Percentiles rank a stretch among this genome's conserved stretches.
phyloP scores from a whole-genome alignment of 2,888 invertebrate genomes.

The Blastobasis adustella region DNA sequence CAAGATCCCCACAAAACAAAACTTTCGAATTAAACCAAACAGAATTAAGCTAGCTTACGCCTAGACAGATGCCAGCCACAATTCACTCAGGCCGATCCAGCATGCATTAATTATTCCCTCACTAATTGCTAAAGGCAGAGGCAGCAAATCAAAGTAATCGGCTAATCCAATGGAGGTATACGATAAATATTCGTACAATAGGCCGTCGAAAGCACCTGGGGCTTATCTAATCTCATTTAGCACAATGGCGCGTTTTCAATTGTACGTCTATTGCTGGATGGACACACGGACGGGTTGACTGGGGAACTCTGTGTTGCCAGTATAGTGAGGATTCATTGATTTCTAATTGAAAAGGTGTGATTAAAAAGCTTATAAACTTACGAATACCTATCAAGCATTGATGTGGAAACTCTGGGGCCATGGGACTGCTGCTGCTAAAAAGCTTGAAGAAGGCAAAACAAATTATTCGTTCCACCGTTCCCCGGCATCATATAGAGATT shows the following conservation, averaged over 20 bases:
- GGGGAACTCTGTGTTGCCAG: background rate
- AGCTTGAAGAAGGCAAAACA: too few species aligned
- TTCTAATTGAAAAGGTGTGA: background rate
- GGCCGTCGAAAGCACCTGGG: constrained; percentile 11
- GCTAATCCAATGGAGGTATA: background rate
- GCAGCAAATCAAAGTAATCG: too few species aligned
- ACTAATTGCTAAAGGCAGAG: background rate
- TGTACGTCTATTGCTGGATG: constrained; percentile 14
- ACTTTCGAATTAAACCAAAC: too few species aligned
- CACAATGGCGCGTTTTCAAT: constrained; percentile 30
- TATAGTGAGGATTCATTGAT: background rate
- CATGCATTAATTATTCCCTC: background rate
- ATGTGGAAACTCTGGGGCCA: too few species aligned
- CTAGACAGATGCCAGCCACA: too few species aligned
- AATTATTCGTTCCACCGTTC: too few species aligned
- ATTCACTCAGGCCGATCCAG: background rate
- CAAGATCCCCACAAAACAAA: too few species aligned
- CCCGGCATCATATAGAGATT: too few species aligned
- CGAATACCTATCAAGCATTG: background rate
- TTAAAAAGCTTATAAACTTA: background rate
- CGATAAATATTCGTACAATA: constrained; percentile 10
- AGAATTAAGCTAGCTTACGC: too few species aligned
- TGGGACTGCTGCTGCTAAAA: too few species aligned
- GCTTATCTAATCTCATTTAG: constrained; percentile 30
- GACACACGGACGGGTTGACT: constrained; percentile 11